Evolutionary conservation across 2,113 vertebrate genomes (phyloP), one percentile per base, ranked within the genome.

Genomic region (Plotosus lineatus): DNA sequence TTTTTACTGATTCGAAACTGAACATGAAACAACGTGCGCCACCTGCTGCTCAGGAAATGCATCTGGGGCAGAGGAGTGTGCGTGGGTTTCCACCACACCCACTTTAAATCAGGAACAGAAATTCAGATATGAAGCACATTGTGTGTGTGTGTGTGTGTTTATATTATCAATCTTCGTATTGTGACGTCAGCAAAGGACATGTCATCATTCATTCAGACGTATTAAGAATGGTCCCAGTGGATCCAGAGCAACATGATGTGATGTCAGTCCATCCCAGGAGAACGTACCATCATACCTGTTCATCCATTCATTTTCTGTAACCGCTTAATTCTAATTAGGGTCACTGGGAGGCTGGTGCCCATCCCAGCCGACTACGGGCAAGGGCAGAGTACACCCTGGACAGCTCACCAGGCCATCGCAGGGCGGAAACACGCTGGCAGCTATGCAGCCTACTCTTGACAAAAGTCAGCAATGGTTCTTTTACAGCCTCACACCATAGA

Each of bases 21-120:
- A 21, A 14, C 0, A 23, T 5, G 26, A 33, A n/a, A 36, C n/a
- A 28, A 15, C 8, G 50, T 33, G 89, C 91, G 92, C 89, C 92
- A 86, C 78, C 93, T 94, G 82, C 84, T 83, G 92, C n/a, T 58
- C 44, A 0, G 4, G 26, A 2, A n/a, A n/a, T 55, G 8, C 4
- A 8, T 26, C 14, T 53, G 19, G 17, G 50, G 61, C 63, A n/a
- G 38, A 5, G 19, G 9, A 14, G n/a, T 21, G 28, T 61, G 58
- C 28, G 28, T 28, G 10, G 55, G 11, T 55, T 55, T n/a, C 26
- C 26, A 28, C n/a, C 17, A 7, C 19, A 55, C 53, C 23, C 53
- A 55, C 23, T n/a, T 55, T 23, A 55, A 55, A 55, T 55, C 23
- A 55, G n/a, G 21, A 3, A 8, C 1, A 50, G 19, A 50, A 3